Base-by-base conservation (phyloP, 92 coral and sea anemone species). In the Epizoanthus stellaris region DNA sequence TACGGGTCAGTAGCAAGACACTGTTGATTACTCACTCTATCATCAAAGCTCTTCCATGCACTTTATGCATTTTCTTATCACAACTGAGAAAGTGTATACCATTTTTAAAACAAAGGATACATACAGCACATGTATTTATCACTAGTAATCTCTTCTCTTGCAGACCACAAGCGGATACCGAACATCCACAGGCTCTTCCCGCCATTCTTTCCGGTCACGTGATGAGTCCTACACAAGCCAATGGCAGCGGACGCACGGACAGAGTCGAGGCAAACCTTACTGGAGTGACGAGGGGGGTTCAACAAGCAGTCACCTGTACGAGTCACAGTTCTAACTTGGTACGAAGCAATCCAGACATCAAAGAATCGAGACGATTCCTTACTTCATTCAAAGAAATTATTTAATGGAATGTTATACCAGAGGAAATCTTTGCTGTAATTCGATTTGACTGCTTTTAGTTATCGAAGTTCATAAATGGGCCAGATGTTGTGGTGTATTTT, bases 111-210 rank as follows among this genome's bases (percentile, higher is more conserved):
- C 6, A 5, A 45, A 45, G 49, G 49, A 5, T 45, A 7, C 6
- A 7, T 45, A 4, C 9, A 20, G 15, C 39, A 70, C 49, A 17
- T 75, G 49, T 54, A 17, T 30, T 77, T 3, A 25, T 57, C 66
- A 40, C 10, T 12, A 30, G 15, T 3, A 7, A 23, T 49, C 38
- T 71, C 43, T 65, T 87, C 63, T 76, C 67, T 82, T 73, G 15
- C 85, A 94, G 98, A 90, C 94, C 85, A 89, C 95, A 73, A 92
- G 95, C 87, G 98, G 98, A 39, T 94, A 94, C 88, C 93, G 98
- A 30, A 92, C 92, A 61, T 86, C 97, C 15, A 84, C 94, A 75
- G 91, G 81, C 1, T 74, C 94, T 20, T 91, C 95, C 58, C 95
- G 92, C 47, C 82, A 87, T 80, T 81, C 95, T 39, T 91, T 93